A percentile compares a stretch with the other conserved stretches of the same genome.
phyloP scores from a whole-genome alignment of 1,140 invertebrate species.

The Zaprionus tsacasi region DNA sequence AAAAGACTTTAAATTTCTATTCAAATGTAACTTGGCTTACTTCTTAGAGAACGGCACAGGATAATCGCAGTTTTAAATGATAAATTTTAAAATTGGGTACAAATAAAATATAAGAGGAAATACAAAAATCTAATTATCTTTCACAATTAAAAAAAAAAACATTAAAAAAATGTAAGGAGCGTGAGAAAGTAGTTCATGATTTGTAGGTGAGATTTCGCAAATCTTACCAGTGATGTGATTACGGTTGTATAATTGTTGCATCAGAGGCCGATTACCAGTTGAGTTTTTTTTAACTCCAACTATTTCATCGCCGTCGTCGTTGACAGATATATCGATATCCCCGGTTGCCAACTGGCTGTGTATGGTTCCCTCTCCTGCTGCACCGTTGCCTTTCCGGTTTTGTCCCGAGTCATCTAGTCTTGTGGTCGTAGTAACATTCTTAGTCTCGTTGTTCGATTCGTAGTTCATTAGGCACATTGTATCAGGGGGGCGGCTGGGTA shows the following conservation, averaged over 20 bases:
- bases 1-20: background rate
- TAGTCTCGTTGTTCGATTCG: background rate
- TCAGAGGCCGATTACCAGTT: slow-evolving; percentile 71
- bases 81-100: background rate
- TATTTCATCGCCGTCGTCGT: slow-evolving; percentile 19
- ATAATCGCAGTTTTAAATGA: background rate
- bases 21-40: background rate
- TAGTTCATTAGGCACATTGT: background rate
- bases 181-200: slow-evolving; percentile 2
- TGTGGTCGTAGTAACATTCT: background rate
- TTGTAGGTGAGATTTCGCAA: slow-evolving; percentile 31
- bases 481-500: background rate
- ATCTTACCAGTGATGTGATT: slow-evolving; percentile 83
- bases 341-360: background rate
- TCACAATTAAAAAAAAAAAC: background rate
- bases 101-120: background rate
- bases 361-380: background rate
- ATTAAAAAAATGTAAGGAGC: background rate
- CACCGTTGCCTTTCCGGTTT: background rate
- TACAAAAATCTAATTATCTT: background rate
- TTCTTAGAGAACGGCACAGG: background rate
- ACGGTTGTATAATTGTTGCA: slow-evolving; percentile 75
- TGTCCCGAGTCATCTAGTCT: background rate
- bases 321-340: slow-evolving; percentile 21
- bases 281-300: slow-evolving; percentile 42